Evolutionary conservation across 1,140 invertebrate species (phyloP).

Genomic region (Habropoda laboriosa): DNA sequence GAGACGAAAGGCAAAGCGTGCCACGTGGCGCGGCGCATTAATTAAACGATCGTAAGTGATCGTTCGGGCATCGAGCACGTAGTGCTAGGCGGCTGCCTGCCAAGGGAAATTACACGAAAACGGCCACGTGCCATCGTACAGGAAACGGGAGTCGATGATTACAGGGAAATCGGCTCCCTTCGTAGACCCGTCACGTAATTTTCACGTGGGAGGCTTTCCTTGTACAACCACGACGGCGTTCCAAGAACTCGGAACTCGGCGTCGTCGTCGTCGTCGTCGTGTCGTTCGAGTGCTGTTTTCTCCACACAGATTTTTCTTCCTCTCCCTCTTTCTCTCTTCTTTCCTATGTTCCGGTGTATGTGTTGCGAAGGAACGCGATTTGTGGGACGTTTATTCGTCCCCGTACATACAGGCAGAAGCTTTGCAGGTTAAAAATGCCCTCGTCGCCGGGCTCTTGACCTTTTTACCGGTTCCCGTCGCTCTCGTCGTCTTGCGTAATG

Average conservation of each 20-base stretch:
- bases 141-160: constrained; percentile 51
- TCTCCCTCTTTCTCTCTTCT: too few species aligned
- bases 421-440: constrained; percentile 1
- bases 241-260: not conserved
- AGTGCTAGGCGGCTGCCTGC: constrained; percentile 41
- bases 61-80: constrained; percentile 68
- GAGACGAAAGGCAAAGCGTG: constrained; percentile 68
- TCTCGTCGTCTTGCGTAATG: constrained; percentile 26
- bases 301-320: not conserved
- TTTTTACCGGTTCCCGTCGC: not conserved
- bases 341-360: too few species aligned
- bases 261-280: too few species aligned
- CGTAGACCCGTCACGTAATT: constrained; percentile 52
- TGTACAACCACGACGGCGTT: not conserved
- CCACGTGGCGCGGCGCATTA: constrained; percentile 74
- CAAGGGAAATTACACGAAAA: constrained; percentile 58
- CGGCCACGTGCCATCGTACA: constrained; percentile 64
- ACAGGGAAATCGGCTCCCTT: constrained; percentile 58
- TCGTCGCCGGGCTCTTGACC: not conserved
- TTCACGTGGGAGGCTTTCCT: constrained; percentile 33
- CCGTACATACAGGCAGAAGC: too few species aligned
- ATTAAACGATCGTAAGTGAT: constrained; percentile 69
- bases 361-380: not conserved
- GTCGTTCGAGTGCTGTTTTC: not conserved
- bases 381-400: constrained; percentile 3